Evolutionary conservation across 2,797 vertebrate genomes (phyloP), one percentile per base, ranked within the genome.

Genomic region (Falco berigora): DNA sequence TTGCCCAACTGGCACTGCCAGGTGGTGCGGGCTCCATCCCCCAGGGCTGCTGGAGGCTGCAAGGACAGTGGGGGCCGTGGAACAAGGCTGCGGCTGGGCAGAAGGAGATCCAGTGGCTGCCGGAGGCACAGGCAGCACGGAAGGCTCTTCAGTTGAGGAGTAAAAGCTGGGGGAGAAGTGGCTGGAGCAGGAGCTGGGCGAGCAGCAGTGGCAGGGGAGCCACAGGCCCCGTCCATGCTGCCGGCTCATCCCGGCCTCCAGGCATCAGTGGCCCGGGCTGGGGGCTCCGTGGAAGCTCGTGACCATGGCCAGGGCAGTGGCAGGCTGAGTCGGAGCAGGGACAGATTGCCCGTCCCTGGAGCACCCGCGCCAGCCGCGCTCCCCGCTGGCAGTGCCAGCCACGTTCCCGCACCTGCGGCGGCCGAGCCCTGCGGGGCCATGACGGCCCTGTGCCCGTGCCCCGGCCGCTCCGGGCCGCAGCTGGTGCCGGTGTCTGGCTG

Each of bases 351-450:
- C 1, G 3, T 20, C 15, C 53, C 16, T 2, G 32, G 16, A 1
- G 5, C 44, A 21, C 20, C 44, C 8, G 0, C 0, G 0, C 22
- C 49, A 5, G 75, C 55, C 25, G 1, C 3, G 0, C 74, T 59
- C 34, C 34, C 24, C 7, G 5, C 36, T 1, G 21, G 64, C 30
- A 2, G 46, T 2, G 14, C 62, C 58, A 1, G 74, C 49, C 1
- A 1, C 75, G 36, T 40, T n/a, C 58, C 46, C 19, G 0, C 1
- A 27, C 13, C 22, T 15, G 28, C 2, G 0, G 0, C 1, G 1
- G 32, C 61, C 10, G 7, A 22, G 50, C 5, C 12, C 23, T 3
- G 1, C 1, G 6, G 53, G 58, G 36, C 64, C 55, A 2, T 0
- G 32, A 8, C 30, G 14, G 38, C 36, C 40, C 81, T 3, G 38